Evolutionary conservation across 2,797 vertebrate genomes (phyloP), one percentile per base, ranked within the genome.

Genomic region (Manis pentadactyla): DNA sequence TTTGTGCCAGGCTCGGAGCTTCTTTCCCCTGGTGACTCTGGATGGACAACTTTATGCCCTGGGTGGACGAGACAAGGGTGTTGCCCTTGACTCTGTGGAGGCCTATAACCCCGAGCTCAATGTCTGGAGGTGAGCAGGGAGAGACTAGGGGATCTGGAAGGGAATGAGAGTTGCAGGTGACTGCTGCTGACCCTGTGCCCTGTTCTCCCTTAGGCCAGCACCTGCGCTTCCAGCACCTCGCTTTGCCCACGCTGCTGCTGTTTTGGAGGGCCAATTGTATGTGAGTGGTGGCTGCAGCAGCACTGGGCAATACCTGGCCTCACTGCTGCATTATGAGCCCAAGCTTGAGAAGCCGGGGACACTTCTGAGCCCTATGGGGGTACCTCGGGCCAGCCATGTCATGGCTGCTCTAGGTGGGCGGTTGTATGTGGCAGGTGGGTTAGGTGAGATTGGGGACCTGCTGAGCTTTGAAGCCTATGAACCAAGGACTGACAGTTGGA

Each of bases 41-140:
- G 97, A 98, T 53, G 98, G 98, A 57, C 97, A 98, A 85, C 98
- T 99, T 95, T 99, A 99, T 19, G 99, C 98, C 37, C 90, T 99
- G n/a, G 99, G 99, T 0, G 99, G 99, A 75, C 98, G 94, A 0
- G 94, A 97, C 5, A 98, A 98, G 34, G 97, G 96, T 53, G 97
- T 97, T 66, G 98, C 98, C 97, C 98, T 98, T 31, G 97, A 98
- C 94, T 97, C 98, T 4, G 99, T 99, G 96, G 99, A 99, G 97
- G 97, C 97, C 96, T 99, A 99, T 23, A 97, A 98, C 68, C 97
- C 98, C 3, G 96, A 96, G 68, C 97, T 96, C 4, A 96, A 99
- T 79, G 87, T 96, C 74, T 99, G 99, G 99, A 99, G 99, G 99
- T 99, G 97, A 98, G 98, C 14, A 18, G 31, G 27, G 88, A 59